Percentiles rank a stretch among this genome's conserved stretches.
Evolutionary conservation across 1,140 invertebrate species (phyloP).

Genomic region (Atta colombica): DNA sequence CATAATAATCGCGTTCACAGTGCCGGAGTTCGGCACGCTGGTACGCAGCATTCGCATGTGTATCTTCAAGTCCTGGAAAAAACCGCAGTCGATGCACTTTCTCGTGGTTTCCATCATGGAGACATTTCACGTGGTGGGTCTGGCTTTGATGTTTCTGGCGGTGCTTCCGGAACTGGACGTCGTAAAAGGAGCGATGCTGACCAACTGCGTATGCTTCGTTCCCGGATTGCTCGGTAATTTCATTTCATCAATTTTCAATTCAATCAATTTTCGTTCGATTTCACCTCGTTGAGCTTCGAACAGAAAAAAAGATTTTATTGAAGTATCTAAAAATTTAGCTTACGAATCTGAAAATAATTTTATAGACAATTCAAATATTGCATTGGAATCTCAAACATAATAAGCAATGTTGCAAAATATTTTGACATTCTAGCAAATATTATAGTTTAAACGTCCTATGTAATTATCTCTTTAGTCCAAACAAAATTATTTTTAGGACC

Average conservation of each 20-base stretch:
- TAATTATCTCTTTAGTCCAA: no score
- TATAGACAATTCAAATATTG: no score
- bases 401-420: no score
- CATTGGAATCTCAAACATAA: no score
- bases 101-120: constrained; percentile 93
- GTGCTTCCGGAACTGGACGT: constrained; percentile 96
- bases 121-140: constrained; percentile 94
- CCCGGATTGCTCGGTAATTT: constrained; percentile 91
- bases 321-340: no score
- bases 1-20: constrained; percentile 93
- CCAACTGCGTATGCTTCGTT: constrained; percentile 96
- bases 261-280: neutral
- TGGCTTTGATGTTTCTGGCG: constrained; percentile 94
- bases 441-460: no score
- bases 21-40: constrained; percentile 95
- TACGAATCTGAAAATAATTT: no score
- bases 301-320: neutral
- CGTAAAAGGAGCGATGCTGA: constrained; percentile 96
- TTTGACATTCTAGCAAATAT: no score
- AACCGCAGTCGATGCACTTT: constrained; percentile 89
- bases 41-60: constrained; percentile 95
- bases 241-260: neutral
- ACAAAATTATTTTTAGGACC: no score
- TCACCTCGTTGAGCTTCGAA: neutral
- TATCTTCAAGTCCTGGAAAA: constrained; percentile 95